Evolutionary conservation across 2,113 vertebrate genomes (phyloP), one percentile per base, ranked within the genome.

Genomic region (Nothoprocta perdicaria): DNA sequence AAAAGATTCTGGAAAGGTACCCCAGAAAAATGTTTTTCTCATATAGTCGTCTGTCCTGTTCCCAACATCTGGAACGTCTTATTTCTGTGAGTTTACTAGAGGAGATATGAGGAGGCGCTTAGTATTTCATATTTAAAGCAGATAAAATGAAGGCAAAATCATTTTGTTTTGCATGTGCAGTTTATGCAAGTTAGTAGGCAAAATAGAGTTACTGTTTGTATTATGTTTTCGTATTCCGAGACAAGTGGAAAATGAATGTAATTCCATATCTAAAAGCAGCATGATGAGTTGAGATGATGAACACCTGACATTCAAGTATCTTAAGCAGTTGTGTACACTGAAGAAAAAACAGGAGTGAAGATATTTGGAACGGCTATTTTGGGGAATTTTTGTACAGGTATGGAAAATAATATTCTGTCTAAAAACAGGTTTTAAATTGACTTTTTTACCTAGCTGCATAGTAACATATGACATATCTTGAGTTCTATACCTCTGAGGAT

Each of bases 161-260:
- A 69, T 48, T 86, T 74, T 86, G 48, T 83, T 95, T 95, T 87
- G 65, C 45, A 26, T 75, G 83, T 90, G 58, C 77, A 58, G 52
- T 82, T 78, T 75, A 41, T 26, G 21, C 48, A 83, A 94, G 65
- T 68, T 90, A 92, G 85, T 90, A 33, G 31, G 14, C 61, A 68
- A 27, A 23, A 35, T 71, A 27, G 33, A 84, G 26, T 89, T 91
- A 68, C 10, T 79, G 52, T 45, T 38, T 73, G 5, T 35, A 15
- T 73, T 93, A 60, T 45, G 63, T 60, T 94, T 89, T 83, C 65
- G 12, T 80, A 27, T 84, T 92, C 66, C 91, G 71, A 90, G 66
- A 63, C 38, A 87, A 89, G 67, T 27, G 22, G 72, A 61, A 88
- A 88, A 84, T 48, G 21, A 85, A 79, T 76, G 66, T 63, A 73